A percentile compares a stretch with the other conserved stretches of the same genome.
phyloP scores from a whole-genome alignment of 2,888 invertebrate species.

The Mythimna loreyi region DNA sequence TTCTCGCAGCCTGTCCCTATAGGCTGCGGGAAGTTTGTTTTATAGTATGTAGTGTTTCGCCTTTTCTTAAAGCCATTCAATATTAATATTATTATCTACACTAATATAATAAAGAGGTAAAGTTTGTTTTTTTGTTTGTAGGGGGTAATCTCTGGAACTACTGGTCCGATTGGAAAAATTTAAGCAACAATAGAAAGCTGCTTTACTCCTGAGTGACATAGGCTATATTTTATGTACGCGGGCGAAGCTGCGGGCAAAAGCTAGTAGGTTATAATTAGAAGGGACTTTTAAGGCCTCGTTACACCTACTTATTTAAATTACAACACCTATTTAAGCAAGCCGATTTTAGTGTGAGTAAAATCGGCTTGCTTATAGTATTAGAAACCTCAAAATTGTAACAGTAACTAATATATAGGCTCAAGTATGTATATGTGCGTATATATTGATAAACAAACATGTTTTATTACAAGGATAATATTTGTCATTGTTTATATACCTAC shows the following conservation, averaged over 20 bases:
- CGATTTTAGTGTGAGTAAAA: not conserved
- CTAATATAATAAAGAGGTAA: too few species aligned
- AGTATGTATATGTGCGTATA: not conserved
- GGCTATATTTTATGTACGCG: too few species aligned
- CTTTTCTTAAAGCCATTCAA: not conserved
- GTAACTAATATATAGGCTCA: not conserved
- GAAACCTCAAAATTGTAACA: conserved; percentile 4
- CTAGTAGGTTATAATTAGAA: not conserved
- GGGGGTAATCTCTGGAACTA: too few species aligned
- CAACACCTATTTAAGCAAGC: too few species aligned
- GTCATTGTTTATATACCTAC: conserved; percentile 11
- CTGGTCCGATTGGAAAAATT: too few species aligned
- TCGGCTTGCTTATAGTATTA: conserved; percentile 3
- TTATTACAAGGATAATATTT: conserved; percentile 27
- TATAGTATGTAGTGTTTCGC: too few species aligned
- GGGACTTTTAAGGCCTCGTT: not conserved
- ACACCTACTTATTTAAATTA: not conserved
- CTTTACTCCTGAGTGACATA: too few species aligned
- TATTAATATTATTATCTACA: not conserved
- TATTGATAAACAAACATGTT: not conserved
- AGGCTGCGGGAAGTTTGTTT: too few species aligned
- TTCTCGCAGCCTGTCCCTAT: too few species aligned
- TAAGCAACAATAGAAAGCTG: too few species aligned
- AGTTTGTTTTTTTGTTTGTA: too few species aligned
- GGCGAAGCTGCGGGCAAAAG: too few species aligned